A percentile compares a stretch with the other conserved stretches of the same genome.
Conservation (phyloP, 2,797 vertebrate species). For the Poeciliopsis infans region DNA sequence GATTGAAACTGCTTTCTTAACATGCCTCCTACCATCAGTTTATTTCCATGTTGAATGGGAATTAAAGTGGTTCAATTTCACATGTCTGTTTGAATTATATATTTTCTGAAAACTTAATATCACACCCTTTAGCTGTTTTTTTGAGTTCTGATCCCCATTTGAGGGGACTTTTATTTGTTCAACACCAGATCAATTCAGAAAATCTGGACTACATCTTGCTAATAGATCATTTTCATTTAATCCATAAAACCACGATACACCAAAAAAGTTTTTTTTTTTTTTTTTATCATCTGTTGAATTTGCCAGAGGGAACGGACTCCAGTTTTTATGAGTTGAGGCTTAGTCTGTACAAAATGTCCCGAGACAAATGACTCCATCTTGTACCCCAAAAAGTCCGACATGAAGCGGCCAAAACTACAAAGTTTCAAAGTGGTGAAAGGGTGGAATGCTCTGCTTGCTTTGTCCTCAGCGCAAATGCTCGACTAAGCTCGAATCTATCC, state of each 20-base stretch:
- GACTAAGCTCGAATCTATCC: background rate
- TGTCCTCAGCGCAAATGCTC: background rate
- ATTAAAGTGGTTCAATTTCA: background rate
- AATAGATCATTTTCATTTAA: background rate
- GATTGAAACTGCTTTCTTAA: background rate
- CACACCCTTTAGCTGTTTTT: background rate
- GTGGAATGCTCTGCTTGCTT: background rate
- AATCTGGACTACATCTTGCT: background rate
- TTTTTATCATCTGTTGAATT: background rate
- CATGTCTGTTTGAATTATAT: background rate
- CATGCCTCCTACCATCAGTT: background rate
- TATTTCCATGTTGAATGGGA: background rate
- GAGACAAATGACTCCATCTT: background rate
- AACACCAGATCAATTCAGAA: background rate
- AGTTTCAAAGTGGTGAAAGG: background rate
- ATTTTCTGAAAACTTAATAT: background rate
- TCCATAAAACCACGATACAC: background rate
- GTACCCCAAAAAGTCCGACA: background rate
- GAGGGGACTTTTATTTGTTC: background rate
- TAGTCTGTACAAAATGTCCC: constrained; percentile 1
- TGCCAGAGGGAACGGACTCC: background rate
- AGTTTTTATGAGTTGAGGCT: background rate
- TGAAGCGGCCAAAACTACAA: background rate
- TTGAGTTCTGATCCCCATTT: background rate
- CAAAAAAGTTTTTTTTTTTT: background rate